phyloP scores from a whole-genome alignment of 2,113 vertebrate species.

The Callospermophilus lateralis region DNA sequence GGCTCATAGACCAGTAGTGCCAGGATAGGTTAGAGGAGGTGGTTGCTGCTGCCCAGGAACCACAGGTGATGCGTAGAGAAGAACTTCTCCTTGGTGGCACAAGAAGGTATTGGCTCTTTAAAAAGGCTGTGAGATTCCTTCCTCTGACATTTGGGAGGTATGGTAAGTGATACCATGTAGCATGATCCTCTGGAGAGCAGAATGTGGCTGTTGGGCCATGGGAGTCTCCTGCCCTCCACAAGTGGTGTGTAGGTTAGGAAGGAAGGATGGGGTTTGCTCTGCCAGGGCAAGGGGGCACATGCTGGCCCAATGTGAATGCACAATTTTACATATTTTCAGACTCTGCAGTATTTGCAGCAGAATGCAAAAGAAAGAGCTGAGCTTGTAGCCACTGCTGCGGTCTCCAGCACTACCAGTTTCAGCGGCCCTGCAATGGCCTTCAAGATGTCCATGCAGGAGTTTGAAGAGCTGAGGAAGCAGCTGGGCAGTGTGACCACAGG shows the following conservation, averaged over 20 bases:
- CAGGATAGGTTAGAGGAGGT: fast-evolving
- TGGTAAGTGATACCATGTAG: background rate
- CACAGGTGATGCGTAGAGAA: fast-evolving
- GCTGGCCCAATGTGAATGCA: fast-evolving
- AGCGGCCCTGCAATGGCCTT: constrained; percentile 87
- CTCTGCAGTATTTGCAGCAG: constrained; percentile 95
- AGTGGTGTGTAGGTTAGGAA: too few species aligned
- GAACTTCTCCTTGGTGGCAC: background rate
- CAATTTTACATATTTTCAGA: constrained; percentile 84
- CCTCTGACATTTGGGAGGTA: fast-evolving
- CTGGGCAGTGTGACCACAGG: constrained; percentile 93
- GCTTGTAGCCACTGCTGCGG: constrained; percentile 83
- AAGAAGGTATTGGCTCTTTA: background rate
- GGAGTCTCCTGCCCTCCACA: too few species aligned
- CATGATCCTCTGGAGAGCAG: fast-evolving
- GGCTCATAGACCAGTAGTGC: fast-evolving
- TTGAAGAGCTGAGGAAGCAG: constrained; percentile 97
- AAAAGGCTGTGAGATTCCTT: background rate
- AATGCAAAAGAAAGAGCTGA: constrained; percentile 96
- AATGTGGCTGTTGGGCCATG: background rate
- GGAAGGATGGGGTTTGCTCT: fast-evolving
- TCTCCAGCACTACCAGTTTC: constrained; percentile 81
- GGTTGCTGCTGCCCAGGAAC: background rate
- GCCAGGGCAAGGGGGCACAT: background rate
- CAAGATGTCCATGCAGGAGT: constrained; percentile 96